Base-by-base conservation (phyloP, 2,113 vertebrate genomes). In the Nematolebias whitei region DNA sequence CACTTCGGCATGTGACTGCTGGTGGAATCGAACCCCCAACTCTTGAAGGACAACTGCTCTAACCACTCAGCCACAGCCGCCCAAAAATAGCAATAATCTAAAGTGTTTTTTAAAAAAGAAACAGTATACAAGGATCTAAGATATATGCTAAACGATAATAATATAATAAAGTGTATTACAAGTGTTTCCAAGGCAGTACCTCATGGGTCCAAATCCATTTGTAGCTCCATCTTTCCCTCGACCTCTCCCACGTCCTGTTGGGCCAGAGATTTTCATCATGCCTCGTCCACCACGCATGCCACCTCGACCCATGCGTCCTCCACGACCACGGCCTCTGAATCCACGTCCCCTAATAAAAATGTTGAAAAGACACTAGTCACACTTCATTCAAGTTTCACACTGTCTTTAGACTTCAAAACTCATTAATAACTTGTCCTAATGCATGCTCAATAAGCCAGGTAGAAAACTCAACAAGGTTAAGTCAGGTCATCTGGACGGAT, bases 191-290 rank as follows among this genome's bases (percentile, higher is more conserved):
- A 18, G 7, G 10, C 8, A 51, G 20, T 76, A 93, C 93, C 93
- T 93, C 79, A 90, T 89, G 47, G 89, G 90, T 54, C 83, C 78
- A 56, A 92, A 82, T 78, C 91, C 92, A 68, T 93, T 94, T 65
- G 87, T 76, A 47, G 69, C 67, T 48, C 79, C 84, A 38, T 89
- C 83, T 48, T 70, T 88, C 32, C 75, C 79, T 74, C 84, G 74
- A 39, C 87, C 89, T 62, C 91, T 90, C 67, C 84, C 83, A 26
- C 74, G 77, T 32, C 85, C 86, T 7, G 83, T 81, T 19, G 84
- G 86, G 13, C 82, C 86, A 44, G 90, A 89, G 6, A 75, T 85
- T 75, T 94, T 93, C 63, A 91, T 88, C 76, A 87, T 74, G 40
- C 87, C 87, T 29, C 83, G 83, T 12, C 88, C 91, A 24, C 91